These are phyloP conservation scores for Pristiophorus japonicus DNA, from an alignment of 2,113 vertebrate species.

Conservation along the genomic window DNA sequence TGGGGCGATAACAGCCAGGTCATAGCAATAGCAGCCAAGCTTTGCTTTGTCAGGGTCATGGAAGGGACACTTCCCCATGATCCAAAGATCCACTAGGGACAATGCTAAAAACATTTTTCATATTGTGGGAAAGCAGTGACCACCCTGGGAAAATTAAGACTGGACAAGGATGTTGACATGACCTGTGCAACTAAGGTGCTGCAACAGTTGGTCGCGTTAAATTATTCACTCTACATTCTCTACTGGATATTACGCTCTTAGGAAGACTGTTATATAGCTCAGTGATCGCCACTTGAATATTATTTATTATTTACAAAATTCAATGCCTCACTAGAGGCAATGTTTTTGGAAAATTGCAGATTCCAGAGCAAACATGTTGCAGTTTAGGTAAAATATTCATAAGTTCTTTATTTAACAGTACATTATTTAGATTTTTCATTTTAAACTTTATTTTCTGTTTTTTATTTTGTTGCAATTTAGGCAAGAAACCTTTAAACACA, in stretches of 20 bases:
- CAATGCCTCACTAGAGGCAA: conserved; percentile 19
- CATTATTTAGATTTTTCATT: background rate
- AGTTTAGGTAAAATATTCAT: conserved; percentile 13
- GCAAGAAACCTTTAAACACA: background rate
- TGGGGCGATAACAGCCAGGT: conserved; percentile 52
- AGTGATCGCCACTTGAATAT: background rate
- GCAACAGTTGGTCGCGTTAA: conserved; percentile 53
- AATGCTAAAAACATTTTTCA: conserved; percentile 73
- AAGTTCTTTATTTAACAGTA: background rate
- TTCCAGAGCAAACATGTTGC: background rate
- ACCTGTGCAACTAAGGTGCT: conserved; percentile 65
- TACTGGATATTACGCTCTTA: background rate
- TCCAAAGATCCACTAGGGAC: conserved; percentile 61
- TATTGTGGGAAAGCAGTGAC: conserved; percentile 74
- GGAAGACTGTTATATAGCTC: too few species aligned
- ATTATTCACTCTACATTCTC: conserved; percentile 29
- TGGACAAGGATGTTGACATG: conserved; percentile 73
- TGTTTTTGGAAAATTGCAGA: conserved; percentile 3
- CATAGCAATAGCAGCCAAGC: conserved; percentile 51
- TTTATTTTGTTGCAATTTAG: background rate
- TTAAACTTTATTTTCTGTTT: background rate
- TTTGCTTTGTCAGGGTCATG: conserved; percentile 66
- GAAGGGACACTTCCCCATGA: conserved; percentile 60
- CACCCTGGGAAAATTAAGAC: conserved; percentile 67
- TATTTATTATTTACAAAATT: conserved; percentile 8